Evolutionary conservation across 2,113 vertebrate species (phyloP).

Genomic region (Zosterops pallidus): DNA sequence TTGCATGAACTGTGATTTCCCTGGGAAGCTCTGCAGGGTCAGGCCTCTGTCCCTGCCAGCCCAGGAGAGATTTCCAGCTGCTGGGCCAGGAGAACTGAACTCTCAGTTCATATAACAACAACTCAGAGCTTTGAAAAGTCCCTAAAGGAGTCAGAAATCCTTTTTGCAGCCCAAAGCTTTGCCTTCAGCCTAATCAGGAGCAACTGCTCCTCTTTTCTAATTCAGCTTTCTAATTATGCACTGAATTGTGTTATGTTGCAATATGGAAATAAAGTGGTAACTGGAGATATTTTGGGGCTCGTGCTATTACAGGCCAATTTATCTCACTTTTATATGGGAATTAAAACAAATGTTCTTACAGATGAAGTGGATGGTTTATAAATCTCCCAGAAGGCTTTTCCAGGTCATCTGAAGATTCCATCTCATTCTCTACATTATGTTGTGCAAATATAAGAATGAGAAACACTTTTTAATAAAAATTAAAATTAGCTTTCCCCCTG

Average conservation of each 20-base stretch:
- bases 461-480: constrained; percentile 35
- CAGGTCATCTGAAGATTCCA: constrained; percentile 22
- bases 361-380: background rate
- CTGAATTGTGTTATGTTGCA: constrained; percentile 27
- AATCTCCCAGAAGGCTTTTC: constrained; percentile 30
- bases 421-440: background rate
- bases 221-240: constrained; percentile 17
- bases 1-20: background rate
- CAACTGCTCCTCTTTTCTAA: constrained; percentile 21
- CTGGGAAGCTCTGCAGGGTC: background rate
- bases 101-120: background rate
- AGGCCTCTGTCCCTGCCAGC: background rate
- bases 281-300: constrained; percentile 36
- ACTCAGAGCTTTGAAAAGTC: background rate
- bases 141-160: background rate
- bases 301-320: constrained; percentile 44
- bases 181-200: background rate
- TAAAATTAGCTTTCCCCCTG: background rate
- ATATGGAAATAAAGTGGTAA: constrained; percentile 52
- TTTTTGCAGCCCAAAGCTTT: background rate
- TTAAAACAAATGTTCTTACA: constrained; percentile 50
- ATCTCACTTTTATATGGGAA: constrained; percentile 38
- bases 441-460: constrained; percentile 2
- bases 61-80: background rate
- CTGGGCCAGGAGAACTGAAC: background rate